Conservation (phyloP, 2,888 invertebrate species). For the Scaptomyza reducta region DNA sequence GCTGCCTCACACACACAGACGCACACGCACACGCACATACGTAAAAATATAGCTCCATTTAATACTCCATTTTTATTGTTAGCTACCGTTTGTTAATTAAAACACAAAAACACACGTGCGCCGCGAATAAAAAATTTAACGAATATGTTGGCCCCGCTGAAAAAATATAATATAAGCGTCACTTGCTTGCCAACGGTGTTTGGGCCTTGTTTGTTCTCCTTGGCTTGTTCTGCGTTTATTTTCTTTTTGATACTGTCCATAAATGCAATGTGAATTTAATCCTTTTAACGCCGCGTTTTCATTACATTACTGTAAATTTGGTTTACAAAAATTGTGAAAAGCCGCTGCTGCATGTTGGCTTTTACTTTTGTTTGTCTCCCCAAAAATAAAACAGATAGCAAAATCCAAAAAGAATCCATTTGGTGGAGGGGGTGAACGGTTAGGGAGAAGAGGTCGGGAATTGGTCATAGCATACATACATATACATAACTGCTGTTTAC, state of each 20-base stretch:
- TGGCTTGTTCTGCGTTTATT: neutral
- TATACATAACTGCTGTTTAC: constrained; percentile 52
- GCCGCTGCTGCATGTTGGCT: constrained; percentile 57
- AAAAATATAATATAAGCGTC: constrained; percentile 12
- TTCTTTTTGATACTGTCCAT: constrained; percentile 28
- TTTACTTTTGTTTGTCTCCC: constrained; percentile 55
- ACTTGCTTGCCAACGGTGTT: constrained; percentile 34
- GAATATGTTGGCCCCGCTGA: constrained; percentile 12
- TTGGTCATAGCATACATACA: neutral
- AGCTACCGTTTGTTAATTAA: constrained; percentile 72
- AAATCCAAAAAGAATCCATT: constrained; percentile 21
- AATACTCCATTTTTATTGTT: constrained; percentile 79
- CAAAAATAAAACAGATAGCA: constrained; percentile 19
- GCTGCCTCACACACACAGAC: constrained; percentile 9
- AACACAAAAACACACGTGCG: constrained; percentile 81
- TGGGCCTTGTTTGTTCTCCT: constrained; percentile 8
- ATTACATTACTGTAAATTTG: constrained; percentile 75
- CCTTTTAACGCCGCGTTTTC: constrained; percentile 77
- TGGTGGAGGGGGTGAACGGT: neutral
- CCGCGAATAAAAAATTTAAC: constrained; percentile 70
- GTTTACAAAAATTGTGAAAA: constrained; percentile 60
- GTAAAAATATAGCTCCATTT: constrained; percentile 48
- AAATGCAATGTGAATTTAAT: constrained; percentile 74
- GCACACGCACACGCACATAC: constrained; percentile 18
- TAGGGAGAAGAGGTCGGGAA: neutral